Evolutionary conservation across 1,140 invertebrate genomes (phyloP).

Genomic region (Ditylenchus dipsaci): DNA sequence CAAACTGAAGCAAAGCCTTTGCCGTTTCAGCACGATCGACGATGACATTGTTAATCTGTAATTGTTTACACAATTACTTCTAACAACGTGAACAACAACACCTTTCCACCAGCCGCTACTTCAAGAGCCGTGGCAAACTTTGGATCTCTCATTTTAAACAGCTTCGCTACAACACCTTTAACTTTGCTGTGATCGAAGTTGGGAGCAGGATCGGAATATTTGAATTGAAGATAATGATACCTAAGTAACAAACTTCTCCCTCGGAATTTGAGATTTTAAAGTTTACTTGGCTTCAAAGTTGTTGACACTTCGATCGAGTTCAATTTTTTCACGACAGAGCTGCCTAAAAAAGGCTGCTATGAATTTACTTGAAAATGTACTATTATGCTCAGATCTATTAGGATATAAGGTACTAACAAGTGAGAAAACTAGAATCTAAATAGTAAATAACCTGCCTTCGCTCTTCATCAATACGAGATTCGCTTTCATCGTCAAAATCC

Average conservation of each 20-base stretch:
- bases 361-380: too few relatives aligned
- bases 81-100: conserved; percentile 3
- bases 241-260: background rate
- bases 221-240: conserved; percentile 54
- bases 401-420: too few relatives aligned
- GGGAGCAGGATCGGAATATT: conserved; percentile 57
- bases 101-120: conserved; percentile 34
- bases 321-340: conserved; percentile 1
- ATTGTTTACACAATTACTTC: too few relatives aligned
- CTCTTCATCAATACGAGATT: conserved; percentile 19
- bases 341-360: too few relatives aligned
- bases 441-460: too few relatives aligned
- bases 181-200: conserved; percentile 73
- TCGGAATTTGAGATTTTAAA: background rate
- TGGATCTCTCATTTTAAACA: conserved; percentile 74
- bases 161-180: conserved; percentile 72
- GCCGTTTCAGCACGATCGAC: conserved; percentile 23
- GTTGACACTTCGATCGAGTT: conserved; percentile 10
- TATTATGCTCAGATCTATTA: too few relatives aligned
- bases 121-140: conserved; percentile 70
- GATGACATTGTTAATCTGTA: conserved; percentile 26
- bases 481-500: conserved; percentile 16
- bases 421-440: too few relatives aligned
- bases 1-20: conserved; percentile 21
- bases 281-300: conserved; percentile 23